Conservation (phyloP, 2,797 vertebrate species). For the Acanthopagrus latus region DNA sequence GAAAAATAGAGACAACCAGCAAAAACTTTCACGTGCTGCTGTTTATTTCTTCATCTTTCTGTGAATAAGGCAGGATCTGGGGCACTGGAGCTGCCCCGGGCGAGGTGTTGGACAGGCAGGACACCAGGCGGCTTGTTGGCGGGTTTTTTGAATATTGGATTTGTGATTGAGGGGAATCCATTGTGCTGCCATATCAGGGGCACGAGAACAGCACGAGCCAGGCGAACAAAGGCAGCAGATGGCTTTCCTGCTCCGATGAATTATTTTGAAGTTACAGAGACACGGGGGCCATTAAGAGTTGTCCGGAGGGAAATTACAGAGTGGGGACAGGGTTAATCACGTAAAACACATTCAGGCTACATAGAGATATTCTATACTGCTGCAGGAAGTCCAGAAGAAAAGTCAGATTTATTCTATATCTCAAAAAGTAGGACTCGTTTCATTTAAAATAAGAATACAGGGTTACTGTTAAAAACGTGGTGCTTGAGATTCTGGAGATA, state of each 20-base stretch:
- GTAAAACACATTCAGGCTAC: neutral
- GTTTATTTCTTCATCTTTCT: neutral
- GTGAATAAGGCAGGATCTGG: neutral
- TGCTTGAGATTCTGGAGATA: neutral
- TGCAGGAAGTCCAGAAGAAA: neutral
- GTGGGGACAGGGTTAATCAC: slow-evolving; percentile 22
- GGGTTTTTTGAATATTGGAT: slow-evolving; percentile 77
- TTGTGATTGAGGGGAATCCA: slow-evolving; percentile 47
- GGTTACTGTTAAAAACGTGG: neutral
- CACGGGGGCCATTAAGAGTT: slow-evolving; percentile 62
- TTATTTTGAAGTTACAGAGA: slow-evolving; percentile 66
- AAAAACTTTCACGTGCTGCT: neutral
- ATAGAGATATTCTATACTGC: neutral
- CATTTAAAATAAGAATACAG: neutral
- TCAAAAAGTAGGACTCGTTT: neutral
- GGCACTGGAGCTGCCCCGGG: neutral
- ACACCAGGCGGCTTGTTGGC: slow-evolving; percentile 48
- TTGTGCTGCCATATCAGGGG: slow-evolving; percentile 76
- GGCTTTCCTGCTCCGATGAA: slow-evolving; percentile 76
- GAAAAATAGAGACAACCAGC: neutral
- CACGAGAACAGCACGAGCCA: slow-evolving; percentile 89
- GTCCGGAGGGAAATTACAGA: slow-evolving; percentile 53
- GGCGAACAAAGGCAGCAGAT: slow-evolving; percentile 85
- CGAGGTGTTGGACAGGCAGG: slow-evolving; percentile 24
- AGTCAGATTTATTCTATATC: neutral